Evolutionary conservation across 2,113 vertebrate genomes (phyloP), one percentile per base, ranked within the genome.

Genomic region (Myiopsitta monachus): DNA sequence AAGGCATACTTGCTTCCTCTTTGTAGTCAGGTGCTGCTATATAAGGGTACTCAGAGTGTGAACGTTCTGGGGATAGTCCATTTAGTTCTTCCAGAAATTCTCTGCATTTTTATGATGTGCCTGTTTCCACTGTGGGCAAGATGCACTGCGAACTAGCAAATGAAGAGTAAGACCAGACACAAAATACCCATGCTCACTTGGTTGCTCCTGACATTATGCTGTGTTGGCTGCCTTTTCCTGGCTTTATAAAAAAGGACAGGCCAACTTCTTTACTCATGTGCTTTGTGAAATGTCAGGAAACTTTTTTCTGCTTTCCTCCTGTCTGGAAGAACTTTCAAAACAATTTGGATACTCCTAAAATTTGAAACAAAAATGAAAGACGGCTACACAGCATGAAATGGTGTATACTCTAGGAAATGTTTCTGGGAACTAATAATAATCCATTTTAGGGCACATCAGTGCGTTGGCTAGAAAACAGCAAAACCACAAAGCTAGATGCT

Each of bases 181-280:
- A 54, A 28, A 31, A 14, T 39, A 51, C 33, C 23, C 18, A 0
- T 43, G 39, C 46, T 12, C 1, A 0, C 3, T 18, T 30, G 19
- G 36, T 30, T 33, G n/a, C n/a, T 41, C 46, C 31, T 51, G 67
- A 88, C 63, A 44, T 5, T 11, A 27, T 54, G 59, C 30, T 21
- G 14, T 12, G 28, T 63, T 74, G 36, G 7, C 49, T 84, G 33
- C 30, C 52, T 38, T 62, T 44, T 36, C 11, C 55, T 38, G 55
- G 31, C 55, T 14, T 54, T 76, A 26, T 68, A 10, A 38, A 30
- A 77, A 72, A 47, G 39, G 39, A 49, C 36, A 82, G 36, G 77
- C 41, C 52, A 13, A 30, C 44, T 66, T 59, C 33, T 59, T 67
- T 62, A 77, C 38, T 82, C 9, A 3, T 4, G 6, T 54, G 27